phyloP scores from a whole-genome alignment of 1,140 invertebrate species.

The Macrostomum lignano region DNA sequence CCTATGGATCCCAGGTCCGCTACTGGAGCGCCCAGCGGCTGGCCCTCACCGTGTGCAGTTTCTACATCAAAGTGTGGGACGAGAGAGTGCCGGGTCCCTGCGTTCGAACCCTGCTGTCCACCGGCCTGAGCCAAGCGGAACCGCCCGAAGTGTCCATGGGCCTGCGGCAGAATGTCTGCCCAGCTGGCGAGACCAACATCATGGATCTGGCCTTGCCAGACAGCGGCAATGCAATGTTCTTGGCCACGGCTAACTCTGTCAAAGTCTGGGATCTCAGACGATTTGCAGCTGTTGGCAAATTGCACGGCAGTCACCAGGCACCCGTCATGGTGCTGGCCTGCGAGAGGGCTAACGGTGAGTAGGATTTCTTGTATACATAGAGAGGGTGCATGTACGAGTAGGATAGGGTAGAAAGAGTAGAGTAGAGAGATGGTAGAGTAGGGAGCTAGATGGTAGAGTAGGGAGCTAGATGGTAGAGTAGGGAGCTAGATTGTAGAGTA shows the following conservation, averaged over 20 bases:
- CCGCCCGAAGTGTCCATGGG: neutral
- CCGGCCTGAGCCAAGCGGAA: no score
- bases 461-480: no score
- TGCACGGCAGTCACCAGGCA: slow-evolving; percentile 53
- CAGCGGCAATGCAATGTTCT: slow-evolving; percentile 35
- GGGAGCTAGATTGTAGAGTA: no score
- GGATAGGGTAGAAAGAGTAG: no score
- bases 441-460: no score
- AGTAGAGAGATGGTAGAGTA: no score
- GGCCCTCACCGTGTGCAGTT: slow-evolving; percentile 48
- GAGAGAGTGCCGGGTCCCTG: slow-evolving; percentile 36
- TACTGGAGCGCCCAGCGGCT: slow-evolving; percentile 37
- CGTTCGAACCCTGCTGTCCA: slow-evolving; percentile 39
- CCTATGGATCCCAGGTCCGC: slow-evolving; percentile 38
- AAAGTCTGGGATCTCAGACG: slow-evolving; percentile 52
- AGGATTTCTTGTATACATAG: no score
- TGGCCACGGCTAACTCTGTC: slow-evolving; percentile 46
- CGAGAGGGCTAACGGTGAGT: slow-evolving; percentile 32
- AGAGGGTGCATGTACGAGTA: no score
- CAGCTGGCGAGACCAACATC: slow-evolving; percentile 36
- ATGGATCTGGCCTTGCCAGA: slow-evolving; percentile 38
- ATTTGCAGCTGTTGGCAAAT: slow-evolving; percentile 40
- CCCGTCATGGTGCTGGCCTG: slow-evolving; percentile 53
- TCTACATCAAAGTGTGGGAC: slow-evolving; percentile 54
- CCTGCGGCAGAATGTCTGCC: slow-evolving; percentile 16